Evolutionary conservation across 2,797 vertebrate species (phyloP), one percentile per base, ranked within the genome.

Genomic region (Schizopygopsis malacanthus): DNA sequence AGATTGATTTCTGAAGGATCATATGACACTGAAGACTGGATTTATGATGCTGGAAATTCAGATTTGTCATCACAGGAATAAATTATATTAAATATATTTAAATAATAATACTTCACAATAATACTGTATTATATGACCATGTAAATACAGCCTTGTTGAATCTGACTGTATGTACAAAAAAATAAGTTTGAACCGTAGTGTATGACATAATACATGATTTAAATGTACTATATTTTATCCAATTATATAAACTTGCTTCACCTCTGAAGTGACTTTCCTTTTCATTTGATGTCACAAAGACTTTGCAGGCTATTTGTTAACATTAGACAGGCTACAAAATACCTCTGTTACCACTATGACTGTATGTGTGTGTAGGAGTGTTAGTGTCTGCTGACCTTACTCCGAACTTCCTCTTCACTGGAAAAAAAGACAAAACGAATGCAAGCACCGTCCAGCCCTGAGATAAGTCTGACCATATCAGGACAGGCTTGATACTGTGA

Each of bases 361-460:
- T 37, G 4, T 77, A 20, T 20, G 22, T 39, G 18, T 43, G 67
- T 77, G 78, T 61, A 39, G 54, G 50, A 56, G 63, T 28, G 61
- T 81, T 22, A 78, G 15, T 33, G 67, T 61, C 69, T 71, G 52
- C 69, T 71, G 52, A 90, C 89, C 87, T 91, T 87, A 87, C 86
- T 88, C 45, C 82, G 82, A 67, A 92, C 81, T 69, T 92, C 87
- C 65, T 92, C 85, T 81, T 91, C 87, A 71, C 70, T 61, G 3
- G 90, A 89, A 63, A 92, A 91, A 56, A 87, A 91, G 33, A 91
- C 87, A 12, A 90, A 91, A 33, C 83, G 87, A 63, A 91, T 90
- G 43, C 88, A 91, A 18, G 88, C 87, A 6, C 73, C 88, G 80
- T 88, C 85, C 71, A 90, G 81, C 12, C 86, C 85, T 15, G 78